Conservation (phyloP, 2,888 invertebrate species). For the Thera britannica region DNA sequence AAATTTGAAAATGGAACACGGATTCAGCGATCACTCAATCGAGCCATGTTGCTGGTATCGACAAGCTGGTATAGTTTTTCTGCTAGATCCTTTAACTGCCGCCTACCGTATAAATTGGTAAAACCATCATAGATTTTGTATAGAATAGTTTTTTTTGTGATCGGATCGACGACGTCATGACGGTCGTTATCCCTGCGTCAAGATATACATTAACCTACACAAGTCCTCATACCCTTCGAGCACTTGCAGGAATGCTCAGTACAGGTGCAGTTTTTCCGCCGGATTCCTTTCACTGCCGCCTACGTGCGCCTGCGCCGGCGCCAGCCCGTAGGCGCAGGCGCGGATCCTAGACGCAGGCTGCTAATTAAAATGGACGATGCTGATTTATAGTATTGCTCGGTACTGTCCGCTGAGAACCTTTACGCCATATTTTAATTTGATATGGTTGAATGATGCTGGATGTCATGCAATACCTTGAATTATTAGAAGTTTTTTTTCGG, state of each 20-base stretch:
- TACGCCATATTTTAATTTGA: background rate
- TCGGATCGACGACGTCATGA: too few relatives aligned
- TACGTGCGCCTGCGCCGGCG: slow-evolving; percentile 39
- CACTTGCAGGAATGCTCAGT: slow-evolving; percentile 25
- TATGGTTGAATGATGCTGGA: background rate
- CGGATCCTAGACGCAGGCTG: slow-evolving; percentile 56
- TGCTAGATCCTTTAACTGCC: too few relatives aligned
- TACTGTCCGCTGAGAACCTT: slow-evolving; percentile 19
- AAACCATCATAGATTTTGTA: too few relatives aligned
- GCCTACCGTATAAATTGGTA: too few relatives aligned
- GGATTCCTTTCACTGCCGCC: slow-evolving; percentile 42
- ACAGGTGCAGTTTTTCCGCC: slow-evolving; percentile 36
- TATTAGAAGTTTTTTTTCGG: too few relatives aligned
- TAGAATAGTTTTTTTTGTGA: too few relatives aligned
- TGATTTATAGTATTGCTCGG: slow-evolving; percentile 50
- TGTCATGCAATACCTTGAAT: background rate
- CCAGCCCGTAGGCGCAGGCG: slow-evolving; percentile 54
- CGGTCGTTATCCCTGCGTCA: background rate
- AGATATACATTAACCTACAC: background rate
- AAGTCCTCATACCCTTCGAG: background rate
- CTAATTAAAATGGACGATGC: slow-evolving; percentile 57
- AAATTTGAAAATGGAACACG: too few relatives aligned
- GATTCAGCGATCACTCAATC: too few relatives aligned
- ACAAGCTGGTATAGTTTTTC: too few relatives aligned
- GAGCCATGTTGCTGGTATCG: too few relatives aligned